Percentiles rank a stretch among this genome's conserved stretches.
Conservation (phyloP, 2,797 vertebrate species). For the Xiphophorus birchmanni region DNA sequence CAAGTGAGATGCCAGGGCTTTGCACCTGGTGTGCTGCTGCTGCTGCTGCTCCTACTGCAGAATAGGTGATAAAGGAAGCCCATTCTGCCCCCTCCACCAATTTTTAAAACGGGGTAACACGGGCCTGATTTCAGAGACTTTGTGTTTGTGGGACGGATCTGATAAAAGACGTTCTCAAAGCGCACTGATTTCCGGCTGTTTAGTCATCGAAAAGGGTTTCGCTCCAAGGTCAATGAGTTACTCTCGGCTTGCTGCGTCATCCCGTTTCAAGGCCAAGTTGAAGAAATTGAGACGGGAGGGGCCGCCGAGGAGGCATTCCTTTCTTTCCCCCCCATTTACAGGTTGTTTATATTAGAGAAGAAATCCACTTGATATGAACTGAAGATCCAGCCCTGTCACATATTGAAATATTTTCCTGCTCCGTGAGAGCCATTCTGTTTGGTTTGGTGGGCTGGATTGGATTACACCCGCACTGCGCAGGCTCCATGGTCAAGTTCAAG, state of each 20-base stretch:
- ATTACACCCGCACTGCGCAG: slow-evolving; percentile 66
- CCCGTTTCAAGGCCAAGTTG: slow-evolving; percentile 93
- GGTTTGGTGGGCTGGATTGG: slow-evolving; percentile 39
- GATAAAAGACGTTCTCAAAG: slow-evolving; percentile 37
- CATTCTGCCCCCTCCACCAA: not conserved
- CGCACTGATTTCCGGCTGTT: slow-evolving; percentile 47
- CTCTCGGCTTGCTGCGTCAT: slow-evolving; percentile 68
- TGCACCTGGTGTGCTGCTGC: slow-evolving; percentile 70
- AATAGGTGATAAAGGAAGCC: slow-evolving; percentile 55
- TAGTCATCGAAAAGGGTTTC: slow-evolving; percentile 60
- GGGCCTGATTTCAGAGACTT: slow-evolving; percentile 49
- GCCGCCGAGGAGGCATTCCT: slow-evolving; percentile 17
- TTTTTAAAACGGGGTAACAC: slow-evolving; percentile 49
- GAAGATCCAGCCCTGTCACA: slow-evolving; percentile 5
- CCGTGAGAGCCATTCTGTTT: slow-evolving; percentile 36
- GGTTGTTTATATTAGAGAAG: slow-evolving; percentile 14
- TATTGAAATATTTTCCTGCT: slow-evolving; percentile 7
- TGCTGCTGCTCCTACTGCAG: slow-evolving; percentile 61
- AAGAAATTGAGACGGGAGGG: slow-evolving; percentile 70
- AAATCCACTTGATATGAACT: slow-evolving; percentile 8
- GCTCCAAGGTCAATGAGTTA: slow-evolving; percentile 73
- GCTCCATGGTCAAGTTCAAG: slow-evolving; percentile 85
- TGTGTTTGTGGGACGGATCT: slow-evolving; percentile 36
- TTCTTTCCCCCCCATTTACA: slow-evolving; percentile 13
- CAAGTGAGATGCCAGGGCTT: slow-evolving; percentile 60